A percentile compares a stretch with the other conserved stretches of the same genome.
These are phyloP conservation scores for Pitangus sulphuratus DNA, from an alignment of 2,797 vertebrate species.

Conservation along the genomic window DNA sequence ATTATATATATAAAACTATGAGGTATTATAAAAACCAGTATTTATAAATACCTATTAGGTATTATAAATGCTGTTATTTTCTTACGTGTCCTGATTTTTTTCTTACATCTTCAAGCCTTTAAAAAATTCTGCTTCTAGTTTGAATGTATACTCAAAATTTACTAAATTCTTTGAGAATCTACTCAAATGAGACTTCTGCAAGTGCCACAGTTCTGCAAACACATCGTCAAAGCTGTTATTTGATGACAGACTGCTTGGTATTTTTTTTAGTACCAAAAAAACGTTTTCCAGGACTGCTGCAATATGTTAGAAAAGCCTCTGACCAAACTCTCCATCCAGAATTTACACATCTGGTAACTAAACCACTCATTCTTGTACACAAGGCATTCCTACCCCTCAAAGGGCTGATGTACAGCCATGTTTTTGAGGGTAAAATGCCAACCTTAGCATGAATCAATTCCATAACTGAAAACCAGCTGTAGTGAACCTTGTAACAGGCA, in stretches of 20 bases:
- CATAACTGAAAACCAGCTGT: fast-evolving
- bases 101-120: background rate
- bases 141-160: background rate
- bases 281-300: background rate
- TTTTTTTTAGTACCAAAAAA: background rate
- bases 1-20: background rate
- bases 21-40: background rate
- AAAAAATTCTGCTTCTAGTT: background rate
- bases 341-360: background rate
- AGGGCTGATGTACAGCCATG: background rate
- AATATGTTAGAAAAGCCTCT: background rate
- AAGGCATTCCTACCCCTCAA: background rate
- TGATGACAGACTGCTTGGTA: background rate
- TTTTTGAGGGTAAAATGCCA: background rate
- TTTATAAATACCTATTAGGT: background rate
- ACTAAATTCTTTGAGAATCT: background rate
- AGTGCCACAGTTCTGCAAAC: background rate
- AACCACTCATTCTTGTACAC: background rate
- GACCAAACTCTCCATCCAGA: background rate
- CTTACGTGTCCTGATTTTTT: background rate
- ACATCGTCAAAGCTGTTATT: background rate
- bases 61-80: background rate
- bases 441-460: background rate
- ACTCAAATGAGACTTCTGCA: background rate
- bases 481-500: background rate